Base-by-base conservation (phyloP, 2,797 vertebrate species). In the Paguma larvata region DNA sequence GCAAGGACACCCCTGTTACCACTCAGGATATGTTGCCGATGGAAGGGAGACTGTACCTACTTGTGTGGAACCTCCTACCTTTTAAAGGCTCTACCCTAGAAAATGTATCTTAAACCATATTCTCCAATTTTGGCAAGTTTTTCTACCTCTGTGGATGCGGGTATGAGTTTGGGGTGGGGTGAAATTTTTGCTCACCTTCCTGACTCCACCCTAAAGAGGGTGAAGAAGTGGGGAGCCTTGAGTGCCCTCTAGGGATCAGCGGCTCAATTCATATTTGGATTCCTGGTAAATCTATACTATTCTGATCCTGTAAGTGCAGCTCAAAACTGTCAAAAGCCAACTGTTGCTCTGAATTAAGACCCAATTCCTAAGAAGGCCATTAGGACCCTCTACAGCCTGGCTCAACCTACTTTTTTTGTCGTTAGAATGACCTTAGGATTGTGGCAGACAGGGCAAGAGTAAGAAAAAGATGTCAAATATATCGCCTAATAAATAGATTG, bases 291-390 rank as follows among this genome's bases (percentile, higher is more conserved):
- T 70, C n/a, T 73, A 59, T 30, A 65, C 19, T n/a, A 16, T 38
- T n/a, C 34, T 51, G 18, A 77, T n/a, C 44, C 84, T 83, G 90
- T 48, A 53, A 21, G 6, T 18, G 56, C 63, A 56, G 30, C 56
- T 96, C 51, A 87, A 41, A 78, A 79, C 27, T 59, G 63, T 79
- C 79, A 75, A 86, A 95, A 97, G 67, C 62, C 72, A 48, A 15
- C 46, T 86, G 23, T 78, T 62, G 41, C 30, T 18, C 53, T 34
- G 38, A 82, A 30, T 48, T 56, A 70, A 65, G 34, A 48, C 5
- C 13, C 25, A 83, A 4, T 73, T 89, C 51, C 25, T 89, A 65
- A 63, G 30, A 15, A 85, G 27, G 56, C 59, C 48, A 34, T 46
- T 65, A 59, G 32, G 41, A 79, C 30, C 63, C 7, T 90, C 19